Base-by-base conservation (phyloP, 2,888 invertebrate species). In the Macaria notata region DNA sequence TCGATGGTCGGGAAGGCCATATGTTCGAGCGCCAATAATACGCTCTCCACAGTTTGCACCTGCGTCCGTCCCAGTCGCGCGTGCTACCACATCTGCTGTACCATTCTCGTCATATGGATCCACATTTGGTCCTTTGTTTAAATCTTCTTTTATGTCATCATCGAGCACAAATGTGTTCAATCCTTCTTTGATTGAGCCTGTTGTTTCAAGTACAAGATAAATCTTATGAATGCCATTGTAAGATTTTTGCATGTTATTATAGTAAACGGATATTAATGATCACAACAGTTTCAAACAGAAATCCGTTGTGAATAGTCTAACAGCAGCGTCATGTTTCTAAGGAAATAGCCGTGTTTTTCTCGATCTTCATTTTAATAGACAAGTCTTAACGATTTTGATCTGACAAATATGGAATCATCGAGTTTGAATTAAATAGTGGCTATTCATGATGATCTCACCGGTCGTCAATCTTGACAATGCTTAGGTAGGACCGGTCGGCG, bases 381-480 rank as follows among this genome's bases (percentile, higher is more conserved):
- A 42, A 55, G 52, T 59, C 51, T 41, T 54, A 51, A 54, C 54
- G 42, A 38, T n/a, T 48, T 54, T 39, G 42, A 60, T 60, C 30
- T 30, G 66, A 63, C 68, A 69, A 73, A 68, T 71, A 69, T 69
- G 68, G 68, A 71, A 68, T 63, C 68, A 82, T 83, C 74, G 75
- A 75, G 69, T 77, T 79, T 65, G 74, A 81, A 83, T 83, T 79
- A 78, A 79, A 79, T 71, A 72, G 72, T 72, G 69, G 71, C 73
- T 76, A 77, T 79, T 79, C 76, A 73, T 78, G 89, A 87, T 90
- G 89, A 90, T 89, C 90, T 89, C 89, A 90, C 83, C 86, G 81
- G 77, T 83, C 81, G 84, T 86, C 86, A 86, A 87, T 87, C 86
- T 87, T 88, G 86, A 88, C 90, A 90, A 89, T 88, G 88, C 88